These are phyloP conservation scores for Papilio protenor DNA, from an alignment of 2,888 invertebrate genomes.

Conservation along the genomic window DNA sequence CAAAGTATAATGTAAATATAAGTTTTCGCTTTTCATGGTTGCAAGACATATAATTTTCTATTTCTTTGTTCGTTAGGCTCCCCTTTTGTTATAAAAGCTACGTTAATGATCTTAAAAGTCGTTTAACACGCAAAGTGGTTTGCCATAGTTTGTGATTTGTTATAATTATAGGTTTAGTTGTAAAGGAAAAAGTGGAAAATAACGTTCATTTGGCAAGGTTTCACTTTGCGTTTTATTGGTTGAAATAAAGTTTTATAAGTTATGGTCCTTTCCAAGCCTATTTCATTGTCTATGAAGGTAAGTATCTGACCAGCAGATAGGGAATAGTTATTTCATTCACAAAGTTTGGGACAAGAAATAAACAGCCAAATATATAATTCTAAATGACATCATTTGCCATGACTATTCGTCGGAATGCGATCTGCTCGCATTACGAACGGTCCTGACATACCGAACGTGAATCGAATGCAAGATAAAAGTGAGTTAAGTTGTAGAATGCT, in stretches of 20 bases:
- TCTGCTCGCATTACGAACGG: not conserved
- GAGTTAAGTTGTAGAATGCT: conserved; percentile 7
- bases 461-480: conserved; percentile 21
- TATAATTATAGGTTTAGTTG: conserved; percentile 37
- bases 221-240: not conserved
- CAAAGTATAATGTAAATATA: conserved; percentile 28
- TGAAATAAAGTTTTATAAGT: not conserved
- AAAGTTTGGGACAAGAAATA: not conserved
- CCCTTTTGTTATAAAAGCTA: conserved; percentile 55
- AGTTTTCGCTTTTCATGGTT: conserved; percentile 28
- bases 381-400: not conserved
- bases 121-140: conserved; percentile 61
- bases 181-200: conserved; percentile 30
- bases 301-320: not conserved
- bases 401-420: conserved; percentile 12
- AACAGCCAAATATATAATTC: not conserved
- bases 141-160: conserved; percentile 49
- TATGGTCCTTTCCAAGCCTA: not conserved
- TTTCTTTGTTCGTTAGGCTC: conserved; percentile 46
- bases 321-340: not conserved
- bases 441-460: conserved; percentile 16
- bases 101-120: conserved; percentile 62
- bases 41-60: conserved; percentile 32
- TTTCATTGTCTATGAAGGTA: not conserved
- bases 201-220: conserved; percentile 22